phyloP scores from a whole-genome alignment of 2,888 invertebrate species.

The Hanleya hanleyi region DNA sequence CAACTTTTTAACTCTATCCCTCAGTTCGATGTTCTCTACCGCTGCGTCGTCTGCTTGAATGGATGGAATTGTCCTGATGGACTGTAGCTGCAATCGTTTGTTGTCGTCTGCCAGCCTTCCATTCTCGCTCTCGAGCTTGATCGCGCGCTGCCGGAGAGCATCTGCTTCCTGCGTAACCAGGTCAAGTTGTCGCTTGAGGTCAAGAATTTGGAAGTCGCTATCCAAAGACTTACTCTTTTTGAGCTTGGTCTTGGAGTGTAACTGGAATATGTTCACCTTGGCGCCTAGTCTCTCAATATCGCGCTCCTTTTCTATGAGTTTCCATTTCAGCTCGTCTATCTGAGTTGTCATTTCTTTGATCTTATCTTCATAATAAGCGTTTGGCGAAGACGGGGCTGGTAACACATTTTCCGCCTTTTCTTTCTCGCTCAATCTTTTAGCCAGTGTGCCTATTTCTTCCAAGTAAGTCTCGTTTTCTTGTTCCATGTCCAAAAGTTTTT shows the following conservation, averaged over 20 bases:
- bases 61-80: conserved; percentile 40
- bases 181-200: conserved; percentile 84
- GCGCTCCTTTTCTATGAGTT: conserved; percentile 84
- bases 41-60: conserved; percentile 55
- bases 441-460: conserved; percentile 52
- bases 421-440: conserved; percentile 50
- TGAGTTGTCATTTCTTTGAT: conserved; percentile 79
- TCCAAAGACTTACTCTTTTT: conserved; percentile 72
- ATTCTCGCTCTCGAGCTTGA: conserved; percentile 81
- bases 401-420: conserved; percentile 35
- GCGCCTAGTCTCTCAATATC: conserved; percentile 83
- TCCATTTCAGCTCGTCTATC: conserved; percentile 82
- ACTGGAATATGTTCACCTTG: conserved; percentile 37
- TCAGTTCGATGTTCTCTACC: conserved; percentile 75
- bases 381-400: conserved; percentile 51
- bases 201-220: conserved; percentile 69
- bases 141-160: conserved; percentile 79
- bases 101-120: conserved; percentile 85
- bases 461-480: conserved; percentile 80
- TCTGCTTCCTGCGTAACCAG: conserved; percentile 85
- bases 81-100: conserved; percentile 79
- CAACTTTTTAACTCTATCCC: conserved; percentile 79
- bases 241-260: conserved; percentile 33
- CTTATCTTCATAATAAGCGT: conserved; percentile 78
- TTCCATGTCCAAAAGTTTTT: conserved; percentile 89